Conservation (phyloP, 2,797 vertebrate genomes). For the Hylomyscus alleni region DNA sequence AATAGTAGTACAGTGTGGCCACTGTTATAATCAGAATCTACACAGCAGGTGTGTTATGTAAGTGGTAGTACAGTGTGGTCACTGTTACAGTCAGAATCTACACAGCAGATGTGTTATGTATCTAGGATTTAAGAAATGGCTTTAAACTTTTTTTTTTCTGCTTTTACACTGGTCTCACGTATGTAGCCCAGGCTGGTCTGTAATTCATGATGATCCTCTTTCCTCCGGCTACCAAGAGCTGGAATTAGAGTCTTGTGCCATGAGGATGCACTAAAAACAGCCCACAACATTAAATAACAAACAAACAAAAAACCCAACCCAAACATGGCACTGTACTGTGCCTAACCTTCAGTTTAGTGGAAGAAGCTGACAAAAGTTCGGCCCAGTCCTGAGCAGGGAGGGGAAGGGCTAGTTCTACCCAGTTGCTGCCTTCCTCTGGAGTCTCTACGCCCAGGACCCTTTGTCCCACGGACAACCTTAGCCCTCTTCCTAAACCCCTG, state of each 20-base stretch:
- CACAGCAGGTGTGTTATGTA: no score
- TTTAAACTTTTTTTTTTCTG: not conserved
- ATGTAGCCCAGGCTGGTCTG: not conserved
- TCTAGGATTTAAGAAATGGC: not conserved
- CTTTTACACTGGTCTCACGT: not conserved
- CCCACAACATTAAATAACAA: not conserved
- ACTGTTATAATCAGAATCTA: no score
- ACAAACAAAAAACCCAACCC: not conserved
- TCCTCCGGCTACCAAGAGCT: not conserved
- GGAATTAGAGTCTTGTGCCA: not conserved
- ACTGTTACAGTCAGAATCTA: not conserved
- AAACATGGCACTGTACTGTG: not conserved
- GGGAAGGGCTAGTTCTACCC: not conserved
- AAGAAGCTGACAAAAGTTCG: not conserved
- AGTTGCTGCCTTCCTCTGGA: not conserved
- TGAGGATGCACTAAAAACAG: not conserved
- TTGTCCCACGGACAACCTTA: not conserved
- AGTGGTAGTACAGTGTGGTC: not conserved
- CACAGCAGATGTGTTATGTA: not conserved
- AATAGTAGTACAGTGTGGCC: no score
- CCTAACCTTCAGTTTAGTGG: not conserved
- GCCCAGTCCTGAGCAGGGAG: not conserved
- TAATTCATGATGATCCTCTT: not conserved
- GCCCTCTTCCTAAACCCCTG: not conserved
- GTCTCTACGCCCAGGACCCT: not conserved